Percentiles rank a stretch among this genome's conserved stretches.
phyloP scores from a whole-genome alignment of 35 echinoderm and acorn worm genomes.

The Lytechinus variegatus region DNA sequence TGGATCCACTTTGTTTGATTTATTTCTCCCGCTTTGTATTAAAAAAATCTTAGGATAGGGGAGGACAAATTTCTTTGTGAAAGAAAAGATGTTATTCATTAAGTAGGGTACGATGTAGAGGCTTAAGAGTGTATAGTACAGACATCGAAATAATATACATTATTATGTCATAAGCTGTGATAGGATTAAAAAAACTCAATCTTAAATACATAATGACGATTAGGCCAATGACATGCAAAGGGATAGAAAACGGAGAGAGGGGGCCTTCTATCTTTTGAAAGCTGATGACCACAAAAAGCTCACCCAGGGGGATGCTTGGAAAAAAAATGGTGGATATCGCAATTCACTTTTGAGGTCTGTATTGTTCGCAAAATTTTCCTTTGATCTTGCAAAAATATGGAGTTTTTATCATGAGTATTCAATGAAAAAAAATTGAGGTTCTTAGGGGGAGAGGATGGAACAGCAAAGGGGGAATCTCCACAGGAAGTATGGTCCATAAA shows the following conservation, averaged over 20 bases:
- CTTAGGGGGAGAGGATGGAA: neutral
- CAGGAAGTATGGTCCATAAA: constrained; percentile 2
- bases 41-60: neutral
- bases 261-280: neutral
- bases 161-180: neutral
- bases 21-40: neutral
- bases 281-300: neutral
- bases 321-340: neutral
- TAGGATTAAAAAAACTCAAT: neutral
- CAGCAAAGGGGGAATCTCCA: neutral
- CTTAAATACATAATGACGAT: neutral
- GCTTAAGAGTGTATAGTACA: neutral
- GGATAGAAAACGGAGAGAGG: neutral
- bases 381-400: neutral
- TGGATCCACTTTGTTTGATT: neutral
- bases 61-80: neutral
- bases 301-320: neutral
- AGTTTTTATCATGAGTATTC: neutral
- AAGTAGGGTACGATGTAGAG: neutral
- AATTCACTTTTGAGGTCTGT: neutral
- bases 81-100: neutral
- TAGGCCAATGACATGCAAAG: neutral
- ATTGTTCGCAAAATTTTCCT: neutral
- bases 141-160: neutral
- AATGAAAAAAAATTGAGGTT: neutral